These are phyloP conservation scores for Trissolcus basalis DNA, from an alignment of 1,140 invertebrate genomes.

Conservation along the genomic window DNA sequence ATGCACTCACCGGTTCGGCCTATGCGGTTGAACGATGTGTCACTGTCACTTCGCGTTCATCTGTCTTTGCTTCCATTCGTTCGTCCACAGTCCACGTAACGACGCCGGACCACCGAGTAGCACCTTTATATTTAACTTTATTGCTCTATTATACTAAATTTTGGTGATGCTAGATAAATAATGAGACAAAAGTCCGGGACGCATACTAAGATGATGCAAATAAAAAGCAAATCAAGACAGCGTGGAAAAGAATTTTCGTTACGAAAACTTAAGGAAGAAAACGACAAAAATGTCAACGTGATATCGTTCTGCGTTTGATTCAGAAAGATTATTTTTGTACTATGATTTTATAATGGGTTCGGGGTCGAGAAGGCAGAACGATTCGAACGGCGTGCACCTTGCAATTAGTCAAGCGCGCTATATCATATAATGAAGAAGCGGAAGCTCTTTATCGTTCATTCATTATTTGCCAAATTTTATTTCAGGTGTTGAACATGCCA, in stretches of 20 bases:
- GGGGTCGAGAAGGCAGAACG: conserved; percentile 25
- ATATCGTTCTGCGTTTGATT: no score
- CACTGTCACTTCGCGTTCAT: conserved; percentile 65
- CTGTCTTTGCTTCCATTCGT: conserved; percentile 56
- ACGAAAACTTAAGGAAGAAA: no score
- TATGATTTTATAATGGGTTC: conserved; percentile 41
- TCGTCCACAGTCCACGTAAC: conserved; percentile 40
- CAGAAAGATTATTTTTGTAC: not conserved
- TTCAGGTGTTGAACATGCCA: conserved; percentile 45
- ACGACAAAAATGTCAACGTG: not conserved
- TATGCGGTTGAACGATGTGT: conserved; percentile 60
- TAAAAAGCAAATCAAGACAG: no score
- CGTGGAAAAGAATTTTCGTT: no score
- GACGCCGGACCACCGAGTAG: conserved; percentile 56
- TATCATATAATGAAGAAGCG: conserved; percentile 66
- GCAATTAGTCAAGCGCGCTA: conserved; percentile 62
- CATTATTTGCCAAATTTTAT: conserved; percentile 62
- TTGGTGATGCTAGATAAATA: conserved; percentile 21
- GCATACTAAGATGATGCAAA: no score
- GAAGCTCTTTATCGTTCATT: conserved; percentile 61
- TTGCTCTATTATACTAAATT: conserved; percentile 42
- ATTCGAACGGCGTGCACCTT: conserved; percentile 38
- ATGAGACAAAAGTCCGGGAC: not conserved
- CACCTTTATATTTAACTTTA: conserved; percentile 51
- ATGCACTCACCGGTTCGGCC: conserved; percentile 59